Evolutionary conservation across 1,140 invertebrate species (phyloP), one percentile per base, ranked within the genome.

Genomic region (Diachasma alloeum): DNA sequence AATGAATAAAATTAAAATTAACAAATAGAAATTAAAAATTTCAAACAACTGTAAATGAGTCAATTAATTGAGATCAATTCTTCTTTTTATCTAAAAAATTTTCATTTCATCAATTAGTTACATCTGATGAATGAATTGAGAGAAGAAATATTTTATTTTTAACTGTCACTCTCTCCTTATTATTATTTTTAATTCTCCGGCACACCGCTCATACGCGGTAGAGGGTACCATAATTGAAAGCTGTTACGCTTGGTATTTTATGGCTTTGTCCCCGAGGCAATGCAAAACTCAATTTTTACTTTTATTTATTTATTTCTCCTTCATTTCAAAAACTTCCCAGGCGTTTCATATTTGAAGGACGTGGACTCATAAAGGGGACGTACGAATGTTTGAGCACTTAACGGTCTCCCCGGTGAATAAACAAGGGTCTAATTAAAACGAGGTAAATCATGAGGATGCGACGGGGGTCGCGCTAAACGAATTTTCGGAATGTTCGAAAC

Each of bases 241-340:
- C 81, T 84, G 84, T 86, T 87, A 86, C 82, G 83, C 83, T 85
- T 66, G 80, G 79, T 86, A 87, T 86, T 87, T 87, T 87, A 87
- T 82, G 85, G 74, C 77, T 84, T 83, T 82, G 81, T 84, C 85
- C 84, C 71, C 75, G 81, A 82, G 84, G 80, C 82, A n/a, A 86
- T 85, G 82, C 81, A 85, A 85, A 86, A 86, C 83, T 84, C 83
- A 76, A 84, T 83, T 84, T 83, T 84, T 81, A 81, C 81, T 68
- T 68, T 68, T 68, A 39, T 19, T 39, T 68, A 68, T 68, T 68
- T 39, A 63, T 63, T 63, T 68, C 31, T 37, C n/a, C 13, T 17
- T 68, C 31, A 17, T 68, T 68, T 66, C 22, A 24, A 36, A 31
- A 19, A 31, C 26, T 13, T 66, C 26, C 13, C 31, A 66, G 31